A percentile compares a stretch with the other conserved stretches of the same genome.
These are phyloP conservation scores for Brachionus calyciflorus DNA, from an alignment of 1,140 invertebrate species.

Conservation along the genomic window DNA sequence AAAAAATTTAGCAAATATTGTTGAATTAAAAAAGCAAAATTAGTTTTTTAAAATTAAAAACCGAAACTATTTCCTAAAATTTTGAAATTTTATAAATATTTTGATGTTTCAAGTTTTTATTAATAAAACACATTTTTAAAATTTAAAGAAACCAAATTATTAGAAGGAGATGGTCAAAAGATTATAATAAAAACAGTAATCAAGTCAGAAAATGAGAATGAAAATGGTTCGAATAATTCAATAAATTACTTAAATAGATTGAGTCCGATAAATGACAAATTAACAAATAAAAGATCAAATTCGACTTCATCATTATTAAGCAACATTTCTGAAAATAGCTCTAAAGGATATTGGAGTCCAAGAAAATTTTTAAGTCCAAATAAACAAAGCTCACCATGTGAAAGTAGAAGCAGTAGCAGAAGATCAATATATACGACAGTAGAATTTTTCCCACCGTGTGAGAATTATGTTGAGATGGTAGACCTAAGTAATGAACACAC, in stretches of 20 bases:
- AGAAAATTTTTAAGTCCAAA: background rate
- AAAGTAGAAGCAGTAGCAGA: constrained; percentile 27
- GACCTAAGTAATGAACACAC: background rate
- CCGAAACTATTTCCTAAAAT: background rate
- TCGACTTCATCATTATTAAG: constrained; percentile 6
- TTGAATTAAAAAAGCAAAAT: too few species aligned
- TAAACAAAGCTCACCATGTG: background rate
- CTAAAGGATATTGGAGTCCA: background rate
- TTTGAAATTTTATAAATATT: too few species aligned
- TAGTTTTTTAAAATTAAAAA: too few species aligned
- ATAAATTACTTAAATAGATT: background rate
- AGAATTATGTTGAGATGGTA: constrained; percentile 15
- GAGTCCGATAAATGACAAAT: background rate
- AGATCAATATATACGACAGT: constrained; percentile 28
- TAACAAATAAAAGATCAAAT: background rate
- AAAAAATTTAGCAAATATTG: too few species aligned
- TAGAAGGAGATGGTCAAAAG: constrained; percentile 4
- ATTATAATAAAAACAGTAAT: background rate
- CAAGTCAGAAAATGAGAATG: background rate
- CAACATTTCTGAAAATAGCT: background rate
- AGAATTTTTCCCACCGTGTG: constrained; percentile 7
- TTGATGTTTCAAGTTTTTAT: too few species aligned
- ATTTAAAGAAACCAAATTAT: background rate
- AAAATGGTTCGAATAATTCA: background rate
- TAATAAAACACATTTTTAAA: background rate